Base-by-base conservation (phyloP, 2,888 invertebrate species). In the Cheilosia impressa region DNA sequence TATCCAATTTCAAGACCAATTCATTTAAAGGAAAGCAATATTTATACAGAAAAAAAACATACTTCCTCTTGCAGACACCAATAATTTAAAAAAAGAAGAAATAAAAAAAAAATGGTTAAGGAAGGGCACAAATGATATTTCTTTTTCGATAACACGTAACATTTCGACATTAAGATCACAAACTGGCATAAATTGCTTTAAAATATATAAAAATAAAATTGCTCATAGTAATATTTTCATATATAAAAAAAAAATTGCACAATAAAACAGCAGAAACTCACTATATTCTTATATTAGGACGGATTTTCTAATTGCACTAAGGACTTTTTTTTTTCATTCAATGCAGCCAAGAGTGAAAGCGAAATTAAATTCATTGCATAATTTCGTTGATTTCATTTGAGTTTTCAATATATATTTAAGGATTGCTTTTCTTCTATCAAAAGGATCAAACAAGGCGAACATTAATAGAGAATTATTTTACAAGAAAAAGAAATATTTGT, bases 301-400 rank as follows among this genome's bases (percentile, higher is more conserved):
- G 87, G 87, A 87, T 71, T 87, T 73, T 82, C 73, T 73, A 87
- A 78, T 87, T 87, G 73, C 81, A 73, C 77, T 78, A 82, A 78
- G 87, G 76, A 82, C 73, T 82, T 76, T 81, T 57, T 27, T 66
- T 60, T 50, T 65, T 87, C 77, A 88, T 88, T 88, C 88, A 88
- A 88, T 88, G 88, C 88, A 88, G 88, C 87, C 88, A 85, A 85
- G 19, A 47, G 73, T 76, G 57, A 76, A 82, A 75, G 77, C 60
- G 73, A 83, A 85, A 71, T 58, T 81, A 63, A 72, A 77, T 81
- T 85, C 85, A 81, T 85, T 85, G 81, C 81, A 81, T 85, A 62
- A 38, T 72, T 85, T 85, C 85, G 85, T 85, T 85, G 85, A 63
- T 77, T 81, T 69, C 31, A 60, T 71, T 69, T 15, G 19, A 22